A percentile compares a stretch with the other conserved stretches of the same genome.
Conservation (phyloP, 2,888 invertebrate species). For the Gerris lacustris region DNA sequence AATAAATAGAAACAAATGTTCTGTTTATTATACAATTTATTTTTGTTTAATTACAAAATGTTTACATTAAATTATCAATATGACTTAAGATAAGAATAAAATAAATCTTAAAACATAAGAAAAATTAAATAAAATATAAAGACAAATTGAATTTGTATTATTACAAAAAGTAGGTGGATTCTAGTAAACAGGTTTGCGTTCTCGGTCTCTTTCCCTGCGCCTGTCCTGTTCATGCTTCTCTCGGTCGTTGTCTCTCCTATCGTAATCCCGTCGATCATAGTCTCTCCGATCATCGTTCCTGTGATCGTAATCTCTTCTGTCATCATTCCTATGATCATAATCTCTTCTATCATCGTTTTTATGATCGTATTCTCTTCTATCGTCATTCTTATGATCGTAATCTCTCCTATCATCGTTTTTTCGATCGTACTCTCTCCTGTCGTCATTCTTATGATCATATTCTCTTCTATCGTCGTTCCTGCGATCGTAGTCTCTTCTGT, state of each 20-base stretch:
- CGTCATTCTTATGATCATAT: neutral
- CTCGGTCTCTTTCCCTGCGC: neutral
- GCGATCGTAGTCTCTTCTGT: constrained; percentile 5
- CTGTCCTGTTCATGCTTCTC: neutral
- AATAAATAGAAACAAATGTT: too few species aligned
- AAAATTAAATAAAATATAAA: too few species aligned
- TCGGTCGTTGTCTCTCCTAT: neutral
- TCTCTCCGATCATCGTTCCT: neutral
- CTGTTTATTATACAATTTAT: too few species aligned
- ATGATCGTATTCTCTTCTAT: neutral
- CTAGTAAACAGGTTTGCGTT: neutral
- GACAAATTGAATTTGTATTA: too few species aligned
- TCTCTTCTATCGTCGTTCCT: neutral
- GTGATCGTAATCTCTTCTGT: neutral
- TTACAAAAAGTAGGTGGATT: neutral
- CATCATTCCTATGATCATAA: neutral
- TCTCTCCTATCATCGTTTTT: neutral
- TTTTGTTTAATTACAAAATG: too few species aligned
- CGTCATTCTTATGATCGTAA: neutral
- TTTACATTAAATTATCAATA: too few species aligned
- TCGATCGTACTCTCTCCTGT: neutral
- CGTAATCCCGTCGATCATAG: neutral
- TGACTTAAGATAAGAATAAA: too few species aligned
- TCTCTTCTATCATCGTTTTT: neutral
- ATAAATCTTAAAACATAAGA: too few species aligned